phyloP scores from a whole-genome alignment of 2,797 vertebrate genomes.

The Linurgus olivaceus region DNA sequence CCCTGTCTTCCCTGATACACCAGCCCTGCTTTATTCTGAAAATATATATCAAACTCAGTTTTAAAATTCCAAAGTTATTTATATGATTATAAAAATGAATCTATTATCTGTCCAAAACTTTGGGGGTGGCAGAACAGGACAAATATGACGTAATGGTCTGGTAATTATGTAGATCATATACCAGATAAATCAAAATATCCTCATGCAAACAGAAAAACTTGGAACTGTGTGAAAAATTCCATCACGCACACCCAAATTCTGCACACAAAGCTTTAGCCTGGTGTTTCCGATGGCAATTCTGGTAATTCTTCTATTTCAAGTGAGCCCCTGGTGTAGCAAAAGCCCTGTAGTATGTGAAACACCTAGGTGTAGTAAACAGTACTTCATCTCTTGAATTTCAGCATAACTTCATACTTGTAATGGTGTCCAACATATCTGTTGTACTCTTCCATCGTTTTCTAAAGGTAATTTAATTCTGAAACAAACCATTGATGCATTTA shows the following conservation, averaged over 20 bases:
- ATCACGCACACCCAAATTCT: neutral
- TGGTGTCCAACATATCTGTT: neutral
- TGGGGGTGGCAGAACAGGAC: neutral
- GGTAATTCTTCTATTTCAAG: neutral
- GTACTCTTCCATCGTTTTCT: neutral
- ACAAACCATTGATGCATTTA: neutral
- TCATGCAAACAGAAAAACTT: neutral
- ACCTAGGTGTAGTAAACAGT: neutral
- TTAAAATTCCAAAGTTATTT: neutral
- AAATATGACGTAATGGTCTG: neutral
- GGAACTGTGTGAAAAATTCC: constrained; percentile 14
- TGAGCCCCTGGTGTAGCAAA: neutral
- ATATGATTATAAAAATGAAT: neutral
- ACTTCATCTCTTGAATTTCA: neutral
- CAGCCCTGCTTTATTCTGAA: neutral
- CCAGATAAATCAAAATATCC: neutral
- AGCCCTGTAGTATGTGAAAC: neutral
- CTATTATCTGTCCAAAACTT: neutral
- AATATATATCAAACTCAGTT: neutral
- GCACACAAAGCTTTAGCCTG: neutral
- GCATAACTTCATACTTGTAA: neutral
- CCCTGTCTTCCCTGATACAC: neutral
- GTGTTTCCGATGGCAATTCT: neutral
- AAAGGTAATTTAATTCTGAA: constrained; percentile 1
- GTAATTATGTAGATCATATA: neutral